A percentile compares a stretch with the other conserved stretches of the same genome.
phyloP scores from a whole-genome alignment of 1,140 invertebrate species.

The Chrysopa pallens region DNA sequence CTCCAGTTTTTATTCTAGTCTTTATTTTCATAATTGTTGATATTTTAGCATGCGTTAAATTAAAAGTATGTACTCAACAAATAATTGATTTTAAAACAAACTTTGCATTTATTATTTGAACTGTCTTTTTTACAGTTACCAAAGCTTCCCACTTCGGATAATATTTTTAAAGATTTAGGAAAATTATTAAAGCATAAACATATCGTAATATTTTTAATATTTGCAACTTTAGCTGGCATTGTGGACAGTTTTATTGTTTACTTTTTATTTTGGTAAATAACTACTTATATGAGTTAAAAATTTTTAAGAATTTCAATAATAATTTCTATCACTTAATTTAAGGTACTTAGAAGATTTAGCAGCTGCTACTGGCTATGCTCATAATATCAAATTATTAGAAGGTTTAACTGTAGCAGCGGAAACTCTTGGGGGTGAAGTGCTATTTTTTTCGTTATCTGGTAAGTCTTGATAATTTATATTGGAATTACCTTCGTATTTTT shows the following conservation, averaged over 20 bases:
- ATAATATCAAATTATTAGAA: conserved; percentile 55
- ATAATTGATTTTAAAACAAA: not conserved
- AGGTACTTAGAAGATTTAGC: conserved; percentile 60
- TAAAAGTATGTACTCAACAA: conserved; percentile 28
- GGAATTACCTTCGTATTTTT: no score
- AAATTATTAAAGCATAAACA: conserved; percentile 36
- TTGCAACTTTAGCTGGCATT: conserved; percentile 49
- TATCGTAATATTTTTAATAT: conserved; percentile 44
- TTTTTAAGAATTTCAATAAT: no score
- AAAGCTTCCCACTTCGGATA: conserved; percentile 36
- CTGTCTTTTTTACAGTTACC: conserved; percentile 35
- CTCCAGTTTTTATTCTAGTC: conserved; percentile 47
- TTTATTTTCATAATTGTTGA: conserved; percentile 39
- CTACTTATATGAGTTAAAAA: not conserved
- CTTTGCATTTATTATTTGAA: not conserved
- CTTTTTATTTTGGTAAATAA: conserved; percentile 55
- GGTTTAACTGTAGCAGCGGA: conserved; percentile 54
- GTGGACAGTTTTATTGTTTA: conserved; percentile 62
- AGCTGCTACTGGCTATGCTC: conserved; percentile 29
- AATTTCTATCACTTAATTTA: conserved; percentile 5
- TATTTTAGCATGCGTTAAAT: conserved; percentile 37
- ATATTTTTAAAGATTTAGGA: conserved; percentile 39
- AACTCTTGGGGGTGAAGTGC: conserved; percentile 51
- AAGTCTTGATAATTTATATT: conserved; percentile 3
- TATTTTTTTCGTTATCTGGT: conserved; percentile 55